Percentiles rank a stretch among this genome's conserved stretches.
Evolutionary conservation across 1,140 invertebrate species (phyloP).

Genomic region (Eriosoma lanigerum): DNA sequence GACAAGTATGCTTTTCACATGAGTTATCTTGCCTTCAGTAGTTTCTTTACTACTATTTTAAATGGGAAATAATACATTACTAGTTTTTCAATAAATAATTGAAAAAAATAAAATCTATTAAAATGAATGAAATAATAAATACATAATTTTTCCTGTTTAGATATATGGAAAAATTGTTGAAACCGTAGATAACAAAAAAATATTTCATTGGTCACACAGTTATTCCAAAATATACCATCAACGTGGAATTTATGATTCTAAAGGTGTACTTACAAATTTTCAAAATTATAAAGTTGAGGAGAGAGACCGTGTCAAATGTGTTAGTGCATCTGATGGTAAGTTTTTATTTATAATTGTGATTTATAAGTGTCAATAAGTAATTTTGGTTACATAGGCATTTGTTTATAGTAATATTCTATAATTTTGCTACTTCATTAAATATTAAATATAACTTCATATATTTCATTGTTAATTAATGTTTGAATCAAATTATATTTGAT

Average conservation of each 20-base stretch:
- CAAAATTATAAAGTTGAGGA: slow-evolving; percentile 97
- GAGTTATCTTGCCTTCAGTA: background rate
- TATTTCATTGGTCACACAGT: slow-evolving; percentile 93
- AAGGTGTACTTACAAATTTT: slow-evolving; percentile 91
- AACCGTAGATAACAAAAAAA: slow-evolving; percentile 74
- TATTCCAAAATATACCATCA: slow-evolving; percentile 89
- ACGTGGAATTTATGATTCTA: slow-evolving; percentile 82
- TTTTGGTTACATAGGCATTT: no score
- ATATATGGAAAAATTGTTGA: slow-evolving; percentile 82
- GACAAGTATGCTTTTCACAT: no score
- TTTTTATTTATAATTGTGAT: background rate
- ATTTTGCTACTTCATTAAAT: no score
- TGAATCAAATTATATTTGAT: no score
- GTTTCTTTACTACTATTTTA: background rate
- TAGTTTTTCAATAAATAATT: background rate
- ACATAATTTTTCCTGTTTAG: slow-evolving; percentile 75
- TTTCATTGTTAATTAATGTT: no score
- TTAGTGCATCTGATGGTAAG: slow-evolving; percentile 81
- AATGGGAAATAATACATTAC: background rate
- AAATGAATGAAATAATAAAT: no score
- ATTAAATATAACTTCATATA: no score
- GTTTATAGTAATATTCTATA: no score
- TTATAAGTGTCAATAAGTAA: no score
- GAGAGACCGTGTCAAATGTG: slow-evolving; percentile 91
- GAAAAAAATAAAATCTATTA: background rate